Conservation (phyloP, 2,113 vertebrate genomes). For the Sander vitreus region DNA sequence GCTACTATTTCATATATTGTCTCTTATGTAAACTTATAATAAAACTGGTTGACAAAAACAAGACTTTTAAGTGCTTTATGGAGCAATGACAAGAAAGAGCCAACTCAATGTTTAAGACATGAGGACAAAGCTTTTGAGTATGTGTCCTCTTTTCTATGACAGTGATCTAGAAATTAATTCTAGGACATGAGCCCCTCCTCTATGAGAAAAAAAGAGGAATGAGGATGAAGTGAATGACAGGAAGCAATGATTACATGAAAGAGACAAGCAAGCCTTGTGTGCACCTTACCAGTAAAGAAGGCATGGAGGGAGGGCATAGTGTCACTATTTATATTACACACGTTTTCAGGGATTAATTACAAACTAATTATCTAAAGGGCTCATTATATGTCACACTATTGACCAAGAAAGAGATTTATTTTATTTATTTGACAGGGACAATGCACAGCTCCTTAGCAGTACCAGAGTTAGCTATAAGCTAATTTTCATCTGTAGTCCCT, state of each 20-base stretch:
- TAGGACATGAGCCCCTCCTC: background rate
- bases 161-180: conserved; percentile 21
- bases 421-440: too few relatives aligned
- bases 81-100: background rate
- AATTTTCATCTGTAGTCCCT: too few relatives aligned
- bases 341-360: conserved; percentile 53
- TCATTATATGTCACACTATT: conserved; percentile 43
- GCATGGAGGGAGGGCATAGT: conserved; percentile 15
- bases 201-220: background rate
- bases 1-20: background rate
- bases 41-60: background rate
- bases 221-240: background rate
- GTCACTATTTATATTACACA: background rate
- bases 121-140: background rate
- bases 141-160: background rate
- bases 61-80: background rate
- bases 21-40: background rate
- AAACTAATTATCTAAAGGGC: conserved; percentile 52
- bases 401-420: conserved; percentile 21
- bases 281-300: background rate
- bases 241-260: conserved; percentile 7
- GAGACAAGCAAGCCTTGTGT: background rate
- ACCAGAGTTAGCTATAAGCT: too few relatives aligned
- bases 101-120: background rate
- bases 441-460: too few relatives aligned